Conservation (phyloP, 2,888 invertebrate species). For the Sinopyrophorus schimmeli region DNA sequence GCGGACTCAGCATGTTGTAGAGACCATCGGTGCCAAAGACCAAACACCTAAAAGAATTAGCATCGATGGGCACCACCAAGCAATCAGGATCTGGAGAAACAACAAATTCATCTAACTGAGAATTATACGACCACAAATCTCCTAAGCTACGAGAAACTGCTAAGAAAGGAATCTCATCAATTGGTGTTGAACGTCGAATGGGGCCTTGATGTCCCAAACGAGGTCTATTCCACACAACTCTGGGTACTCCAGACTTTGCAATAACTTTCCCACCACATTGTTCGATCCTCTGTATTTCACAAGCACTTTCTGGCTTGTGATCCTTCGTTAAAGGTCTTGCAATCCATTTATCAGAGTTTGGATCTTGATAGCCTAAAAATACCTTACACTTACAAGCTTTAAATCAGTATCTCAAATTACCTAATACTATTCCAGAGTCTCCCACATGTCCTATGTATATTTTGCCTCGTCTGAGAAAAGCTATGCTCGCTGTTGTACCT, state of each 20-base stretch:
- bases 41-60: slow-evolving; percentile 78
- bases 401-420: slow-evolving; percentile 32
- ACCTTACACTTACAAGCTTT: background rate
- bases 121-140: slow-evolving; percentile 97
- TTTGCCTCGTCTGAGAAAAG: slow-evolving; percentile 91
- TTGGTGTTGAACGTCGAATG: slow-evolving; percentile 84
- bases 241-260: slow-evolving; percentile 76
- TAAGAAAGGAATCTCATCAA: slow-evolving; percentile 93
- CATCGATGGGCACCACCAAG: slow-evolving; percentile 79
- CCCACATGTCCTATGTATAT: slow-evolving; percentile 98
- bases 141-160: slow-evolving; percentile 96
- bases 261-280: slow-evolving; percentile 81
- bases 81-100: slow-evolving; percentile 99
- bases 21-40: slow-evolving; percentile 96
- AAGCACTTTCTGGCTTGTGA: slow-evolving; percentile 91
- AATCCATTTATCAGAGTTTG: slow-evolving; percentile 66
- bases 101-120: slow-evolving; percentile 85
- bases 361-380: slow-evolving; percentile 50
- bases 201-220: slow-evolving; percentile 83
- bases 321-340: slow-evolving; percentile 85
- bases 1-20: slow-evolving; percentile 91
- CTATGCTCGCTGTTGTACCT: slow-evolving; percentile 95
- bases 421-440: slow-evolving; percentile 88
- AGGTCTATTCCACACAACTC: slow-evolving; percentile 97
- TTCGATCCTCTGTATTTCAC: slow-evolving; percentile 82